These are phyloP conservation scores for Xenops minutus DNA, from an alignment of 2,797 vertebrate genomes.

Conservation along the genomic window DNA sequence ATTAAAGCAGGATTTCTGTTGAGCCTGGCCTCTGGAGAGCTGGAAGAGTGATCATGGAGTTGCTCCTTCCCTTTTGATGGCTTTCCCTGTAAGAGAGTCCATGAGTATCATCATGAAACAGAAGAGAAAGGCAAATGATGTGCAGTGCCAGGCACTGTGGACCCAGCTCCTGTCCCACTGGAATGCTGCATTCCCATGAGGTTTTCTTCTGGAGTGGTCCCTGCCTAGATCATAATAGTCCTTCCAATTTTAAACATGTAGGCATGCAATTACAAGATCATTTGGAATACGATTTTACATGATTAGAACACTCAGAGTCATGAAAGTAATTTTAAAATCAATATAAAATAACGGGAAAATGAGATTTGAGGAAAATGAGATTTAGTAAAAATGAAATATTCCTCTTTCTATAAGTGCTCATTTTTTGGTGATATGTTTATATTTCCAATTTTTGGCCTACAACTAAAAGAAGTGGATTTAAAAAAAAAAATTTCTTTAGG, in stretches of 20 bases:
- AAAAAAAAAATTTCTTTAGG: not conserved
- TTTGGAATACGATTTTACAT: not conserved
- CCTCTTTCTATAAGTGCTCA: not conserved
- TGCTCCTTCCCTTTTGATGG: not conserved
- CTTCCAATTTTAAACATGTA: not conserved
- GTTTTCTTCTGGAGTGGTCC: not conserved
- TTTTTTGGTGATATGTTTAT: not conserved
- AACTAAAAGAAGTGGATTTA: not conserved
- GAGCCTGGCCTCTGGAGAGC: not conserved
- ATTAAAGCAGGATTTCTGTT: not conserved
- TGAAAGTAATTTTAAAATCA: not conserved
- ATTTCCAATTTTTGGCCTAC: not conserved
- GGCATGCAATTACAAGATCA: not conserved
- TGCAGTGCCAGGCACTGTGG: too few species aligned
- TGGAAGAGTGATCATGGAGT: not conserved
- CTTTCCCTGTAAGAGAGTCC: not conserved
- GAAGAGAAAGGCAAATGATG: not conserved
- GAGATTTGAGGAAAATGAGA: too few species aligned
- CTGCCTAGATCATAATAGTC: not conserved
- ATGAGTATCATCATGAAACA: not conserved
- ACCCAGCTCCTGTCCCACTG: fast-evolving
- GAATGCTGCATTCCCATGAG: not conserved
- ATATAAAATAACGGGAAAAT: not conserved
- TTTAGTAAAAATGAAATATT: not conserved
- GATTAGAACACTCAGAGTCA: not conserved